Evolutionary conservation across 2,113 vertebrate species (phyloP), one percentile per base, ranked within the genome.

Genomic region (Gorsachius goisagi): DNA sequence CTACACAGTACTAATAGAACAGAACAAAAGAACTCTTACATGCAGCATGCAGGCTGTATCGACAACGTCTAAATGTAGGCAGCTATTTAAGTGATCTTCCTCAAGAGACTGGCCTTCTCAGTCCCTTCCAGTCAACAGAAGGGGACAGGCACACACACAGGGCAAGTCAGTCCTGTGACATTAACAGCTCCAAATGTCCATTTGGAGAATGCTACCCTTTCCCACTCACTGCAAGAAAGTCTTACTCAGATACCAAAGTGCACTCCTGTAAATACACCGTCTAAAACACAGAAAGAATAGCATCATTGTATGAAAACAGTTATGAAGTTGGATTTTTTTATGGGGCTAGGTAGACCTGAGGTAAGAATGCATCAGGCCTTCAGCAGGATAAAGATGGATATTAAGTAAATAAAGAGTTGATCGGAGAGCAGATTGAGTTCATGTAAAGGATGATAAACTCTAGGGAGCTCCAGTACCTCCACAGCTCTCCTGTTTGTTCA

Each of bases 391-490:
- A 94, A 69, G 26, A 73, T 0, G 4, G 28, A 69, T 12, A 77
- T 9, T 55, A 67, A 86, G 59, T 45, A 78, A 81, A 85, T 20
- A 73, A 85, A 63, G 33, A 75, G 8, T 1, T 64, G n/a, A n/a
- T n/a, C 0, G 0, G 64, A 90, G 66, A 85, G 45, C 24, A 91
- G 35, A 79, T 1, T 47, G 33, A 84, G 33, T 26, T 37, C 11
- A 7, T 0, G 0, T 32, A 88, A 67, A 30, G 17, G 28, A 55
- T 27, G 2, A 74, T 28, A 66, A 1, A 63, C 6, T 47, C 50
- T 19, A 66, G 18, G 18, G 33, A 84, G 50, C 19, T 84, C n/a
- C 27, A 55, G 6, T 9, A 85, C 5, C 39, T 86, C 50, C 78
- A 69, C 22, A 94, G 52, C 9, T 77, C 64, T 81, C 47, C 56